Evolutionary conservation across 2,888 invertebrate genomes (phyloP).

Genomic region (Agonopterix arenella): DNA sequence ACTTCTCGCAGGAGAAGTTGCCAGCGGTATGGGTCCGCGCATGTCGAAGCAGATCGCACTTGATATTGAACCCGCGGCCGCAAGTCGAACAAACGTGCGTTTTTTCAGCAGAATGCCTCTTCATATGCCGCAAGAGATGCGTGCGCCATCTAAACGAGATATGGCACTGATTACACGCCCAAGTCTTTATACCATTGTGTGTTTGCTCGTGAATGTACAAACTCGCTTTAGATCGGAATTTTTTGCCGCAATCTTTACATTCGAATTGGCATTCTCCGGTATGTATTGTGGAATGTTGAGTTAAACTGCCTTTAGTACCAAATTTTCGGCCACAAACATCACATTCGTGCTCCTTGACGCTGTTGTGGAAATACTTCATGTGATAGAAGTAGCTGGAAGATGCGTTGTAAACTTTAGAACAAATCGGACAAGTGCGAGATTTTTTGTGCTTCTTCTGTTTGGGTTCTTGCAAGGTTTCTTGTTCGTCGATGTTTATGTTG

Average conservation of each 20-base stretch:
- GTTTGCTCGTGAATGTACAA: conserved; percentile 69
- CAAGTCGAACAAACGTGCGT: conserved; percentile 62
- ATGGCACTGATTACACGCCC: conserved; percentile 40
- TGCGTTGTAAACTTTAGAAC: conserved; percentile 62
- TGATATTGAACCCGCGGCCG: conserved; percentile 61
- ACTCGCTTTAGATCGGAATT: conserved; percentile 62
- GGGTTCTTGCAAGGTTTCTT: background rate
- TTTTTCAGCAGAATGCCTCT: conserved; percentile 51
- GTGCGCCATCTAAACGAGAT: conserved; percentile 64
- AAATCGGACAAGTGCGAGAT: conserved; percentile 59
- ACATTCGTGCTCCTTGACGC: conserved; percentile 61
- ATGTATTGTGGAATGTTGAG: conserved; percentile 64
- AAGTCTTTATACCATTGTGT: conserved; percentile 33
- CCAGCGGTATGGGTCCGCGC: conserved; percentile 60
- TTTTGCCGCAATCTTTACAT: conserved; percentile 65
- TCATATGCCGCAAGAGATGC: conserved; percentile 56
- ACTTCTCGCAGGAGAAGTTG: conserved; percentile 55
- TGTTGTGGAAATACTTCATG: conserved; percentile 63
- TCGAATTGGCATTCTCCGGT: conserved; percentile 50
- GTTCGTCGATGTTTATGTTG: background rate
- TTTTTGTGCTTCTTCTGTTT: conserved; percentile 19
- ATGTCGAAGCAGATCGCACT: conserved; percentile 67
- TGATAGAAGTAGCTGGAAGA: conserved; percentile 72
- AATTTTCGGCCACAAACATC: conserved; percentile 64
- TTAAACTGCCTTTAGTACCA: conserved; percentile 54